A percentile compares a stretch with the other conserved stretches of the same genome.
Conservation (phyloP, 2,888 invertebrate species). For the Loripinus fragilis region DNA sequence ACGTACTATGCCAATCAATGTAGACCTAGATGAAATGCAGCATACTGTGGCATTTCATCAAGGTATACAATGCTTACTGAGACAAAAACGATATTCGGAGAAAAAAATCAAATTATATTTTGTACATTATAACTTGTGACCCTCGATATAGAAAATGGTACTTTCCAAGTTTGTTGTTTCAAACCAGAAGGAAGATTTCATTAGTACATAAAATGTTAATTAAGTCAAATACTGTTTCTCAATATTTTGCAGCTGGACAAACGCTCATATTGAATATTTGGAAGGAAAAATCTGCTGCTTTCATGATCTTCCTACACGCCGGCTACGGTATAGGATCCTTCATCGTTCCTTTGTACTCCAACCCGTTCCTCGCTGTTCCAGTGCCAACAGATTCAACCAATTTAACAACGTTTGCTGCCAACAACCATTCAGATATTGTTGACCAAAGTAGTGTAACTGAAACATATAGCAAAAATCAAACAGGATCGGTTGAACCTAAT, state of each 20-base stretch:
- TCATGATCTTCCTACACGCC: slow-evolving; percentile 69
- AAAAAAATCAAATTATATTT: no score
- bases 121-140: no score
- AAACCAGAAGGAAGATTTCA: no score
- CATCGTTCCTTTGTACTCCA: slow-evolving; percentile 66
- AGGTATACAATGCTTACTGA: no score
- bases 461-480: not conserved
- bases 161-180: no score
- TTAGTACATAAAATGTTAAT: no score
- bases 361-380: slow-evolving; percentile 66
- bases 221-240: no score
- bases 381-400: slow-evolving; percentile 20
- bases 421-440: not conserved
- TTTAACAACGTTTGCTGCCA: not conserved
- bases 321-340: slow-evolving; percentile 75
- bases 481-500: not conserved
- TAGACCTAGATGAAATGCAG: no score
- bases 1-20: no score
- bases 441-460: not conserved
- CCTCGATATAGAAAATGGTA: no score
- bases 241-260: slow-evolving; percentile 73
- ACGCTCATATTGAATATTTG: slow-evolving; percentile 66
- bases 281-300: slow-evolving; percentile 68
- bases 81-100: no score
- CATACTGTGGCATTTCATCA: no score